Conservation (phyloP, 2,113 vertebrate species). For the Quiscalus mexicanus region DNA sequence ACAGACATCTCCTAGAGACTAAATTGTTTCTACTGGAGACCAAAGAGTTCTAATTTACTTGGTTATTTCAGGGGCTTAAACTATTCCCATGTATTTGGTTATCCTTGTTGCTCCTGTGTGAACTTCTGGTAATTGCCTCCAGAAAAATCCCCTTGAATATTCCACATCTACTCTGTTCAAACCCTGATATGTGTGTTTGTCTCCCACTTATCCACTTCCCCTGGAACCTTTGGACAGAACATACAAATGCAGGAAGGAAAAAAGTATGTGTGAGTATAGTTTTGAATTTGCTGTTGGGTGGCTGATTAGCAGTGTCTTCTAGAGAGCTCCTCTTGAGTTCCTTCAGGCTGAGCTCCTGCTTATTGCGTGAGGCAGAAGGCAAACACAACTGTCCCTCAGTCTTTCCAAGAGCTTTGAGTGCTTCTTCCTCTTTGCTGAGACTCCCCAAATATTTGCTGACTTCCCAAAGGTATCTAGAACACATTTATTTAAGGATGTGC, state of each 20-base stretch:
- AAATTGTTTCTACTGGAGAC: background rate
- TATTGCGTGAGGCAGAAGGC: background rate
- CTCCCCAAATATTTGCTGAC: background rate
- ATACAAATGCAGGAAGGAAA: background rate
- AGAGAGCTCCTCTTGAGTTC: background rate
- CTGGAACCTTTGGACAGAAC: background rate
- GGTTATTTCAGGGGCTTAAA: background rate
- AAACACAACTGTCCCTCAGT: background rate
- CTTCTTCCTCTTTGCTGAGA: background rate
- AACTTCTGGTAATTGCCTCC: background rate
- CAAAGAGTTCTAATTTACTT: background rate
- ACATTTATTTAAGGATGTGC: background rate
- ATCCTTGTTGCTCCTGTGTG: background rate
- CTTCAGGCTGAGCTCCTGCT: fast-evolving
- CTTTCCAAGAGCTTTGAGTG: background rate
- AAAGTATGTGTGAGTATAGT: background rate
- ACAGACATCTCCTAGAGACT: background rate
- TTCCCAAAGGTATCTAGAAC: background rate
- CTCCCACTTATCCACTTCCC: background rate
- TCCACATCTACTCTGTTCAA: background rate
- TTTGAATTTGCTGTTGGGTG: background rate
- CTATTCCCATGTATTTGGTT: background rate
- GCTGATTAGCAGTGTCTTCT: background rate
- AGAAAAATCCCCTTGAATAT: background rate
- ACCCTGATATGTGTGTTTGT: background rate